Evolutionary conservation across 2,888 invertebrate genomes (phyloP), one percentile per base, ranked within the genome.

Genomic region (Athalia rosae): DNA sequence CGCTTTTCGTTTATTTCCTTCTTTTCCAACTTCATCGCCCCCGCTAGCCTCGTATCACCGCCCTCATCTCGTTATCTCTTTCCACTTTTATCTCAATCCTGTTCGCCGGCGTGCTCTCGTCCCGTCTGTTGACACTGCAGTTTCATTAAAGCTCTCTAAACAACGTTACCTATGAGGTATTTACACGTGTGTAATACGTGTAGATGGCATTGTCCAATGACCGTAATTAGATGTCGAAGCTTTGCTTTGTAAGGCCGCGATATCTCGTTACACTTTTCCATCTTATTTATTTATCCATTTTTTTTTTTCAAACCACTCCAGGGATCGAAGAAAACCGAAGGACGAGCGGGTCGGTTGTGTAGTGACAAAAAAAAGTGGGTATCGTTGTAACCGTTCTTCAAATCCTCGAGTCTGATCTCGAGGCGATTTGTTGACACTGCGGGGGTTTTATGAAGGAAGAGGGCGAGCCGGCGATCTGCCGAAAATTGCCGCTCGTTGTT

Each of bases 71-170:
- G 62, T 62, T 62, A 62, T 66, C 45, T 58, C 71, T 58, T 71
- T 71, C 56, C 56, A 0, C 28, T 71, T 71, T 69, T 28, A 43
- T 71, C 71, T 56, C 56, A 47, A 71, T 71, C 71, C 58, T 15
- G 45, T 58, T n/a, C 28, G 28, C 58, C 9, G 45, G 13, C 15
- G 11, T n/a, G 56, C 43, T 11, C 43, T 56, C 45, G n/a, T 43
- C 11, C 61, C 61, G 61, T 74, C 74, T 48, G 61, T 61, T 61
- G 74, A 48, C 74, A 61, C 48, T 59, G 48, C 41, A 62, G 61
- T 74, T 74, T 74, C 74, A 73, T 73, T 73, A 73, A 59, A 59
- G 15, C 69, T 59, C 56, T 58, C 58, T 73, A 58, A 59, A 73
- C 47, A 13, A 43, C 8, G 59, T 58, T 45, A 59, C 8, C 13